phyloP scores from a whole-genome alignment of 1,140 invertebrate species.

The Oncopodura yosiiana region DNA sequence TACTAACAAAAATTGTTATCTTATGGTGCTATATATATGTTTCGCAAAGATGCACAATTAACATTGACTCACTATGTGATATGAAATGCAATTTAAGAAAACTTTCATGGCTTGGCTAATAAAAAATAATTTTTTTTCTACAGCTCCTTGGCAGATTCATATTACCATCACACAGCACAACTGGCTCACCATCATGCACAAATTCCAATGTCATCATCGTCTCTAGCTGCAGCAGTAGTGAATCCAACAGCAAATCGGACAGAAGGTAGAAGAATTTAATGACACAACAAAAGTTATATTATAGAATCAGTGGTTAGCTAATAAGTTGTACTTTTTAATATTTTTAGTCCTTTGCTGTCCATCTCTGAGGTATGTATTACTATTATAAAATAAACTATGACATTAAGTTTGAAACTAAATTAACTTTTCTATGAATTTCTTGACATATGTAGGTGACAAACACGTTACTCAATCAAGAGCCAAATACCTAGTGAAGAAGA shows the following conservation, averaged over 20 bases:
- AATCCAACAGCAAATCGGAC: slow-evolving; percentile 33
- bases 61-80: no score
- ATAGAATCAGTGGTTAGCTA: no score
- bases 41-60: no score
- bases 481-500: slow-evolving; percentile 15
- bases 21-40: no score
- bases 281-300: no score
- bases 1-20: no score
- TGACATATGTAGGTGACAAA: slow-evolving; percentile 53
- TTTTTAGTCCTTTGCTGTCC: slow-evolving; percentile 68
- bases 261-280: no score
- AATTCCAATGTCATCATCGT: slow-evolving; percentile 11
- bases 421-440: no score
- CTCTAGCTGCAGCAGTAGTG: slow-evolving; percentile 10
- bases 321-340: no score
- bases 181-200: slow-evolving; percentile 23
- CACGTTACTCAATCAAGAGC: slow-evolving; percentile 56
- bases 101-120: neutral
- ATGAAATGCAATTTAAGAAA: no score
- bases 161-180: slow-evolving; percentile 16
- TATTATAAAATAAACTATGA: no score
- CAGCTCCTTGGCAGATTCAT: slow-evolving; percentile 27
- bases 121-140: neutral
- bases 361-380: slow-evolving; percentile 61
- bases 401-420: no score